Percentiles rank a stretch among this genome's conserved stretches.
Evolutionary conservation across 2,888 invertebrate species (phyloP).

Genomic region (Ornithoptera priamus): DNA sequence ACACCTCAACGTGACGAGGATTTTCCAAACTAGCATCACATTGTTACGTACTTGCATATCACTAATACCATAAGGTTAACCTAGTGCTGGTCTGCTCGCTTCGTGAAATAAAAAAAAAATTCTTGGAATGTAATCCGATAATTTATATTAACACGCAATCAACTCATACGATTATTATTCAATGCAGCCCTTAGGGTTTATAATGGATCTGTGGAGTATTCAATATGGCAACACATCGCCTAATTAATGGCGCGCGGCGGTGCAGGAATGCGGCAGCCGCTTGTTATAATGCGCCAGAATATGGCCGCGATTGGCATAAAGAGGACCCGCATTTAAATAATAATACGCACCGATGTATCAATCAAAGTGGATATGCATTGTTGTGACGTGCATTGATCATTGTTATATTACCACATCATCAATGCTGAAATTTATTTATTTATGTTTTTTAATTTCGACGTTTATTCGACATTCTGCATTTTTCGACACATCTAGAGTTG

Average conservation of each 20-base stretch:
- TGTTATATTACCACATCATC: background rate
- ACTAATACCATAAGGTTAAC: too few relatives aligned
- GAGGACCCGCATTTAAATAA: conserved; percentile 64
- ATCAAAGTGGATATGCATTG: conserved; percentile 42
- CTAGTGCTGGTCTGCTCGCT: too few relatives aligned
- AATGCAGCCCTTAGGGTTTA: conserved; percentile 21
- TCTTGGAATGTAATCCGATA: background rate
- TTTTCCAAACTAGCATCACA: too few relatives aligned
- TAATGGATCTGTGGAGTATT: conserved; percentile 36
- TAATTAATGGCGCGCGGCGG: conserved; percentile 55
- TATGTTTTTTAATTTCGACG: too few relatives aligned
- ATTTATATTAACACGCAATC: background rate
- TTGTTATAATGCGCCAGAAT: conserved; percentile 60
- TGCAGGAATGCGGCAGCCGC: conserved; percentile 73
- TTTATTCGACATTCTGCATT: too few relatives aligned
- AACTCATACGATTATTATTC: conserved; percentile 21
- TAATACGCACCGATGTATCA: conserved; percentile 57
- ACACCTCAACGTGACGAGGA: too few relatives aligned
- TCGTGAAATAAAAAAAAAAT: background rate
- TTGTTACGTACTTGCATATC: too few relatives aligned
- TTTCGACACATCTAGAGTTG: too few relatives aligned
- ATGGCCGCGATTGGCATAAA: conserved; percentile 61
- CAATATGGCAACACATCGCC: conserved; percentile 45
- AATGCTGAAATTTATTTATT: too few relatives aligned
- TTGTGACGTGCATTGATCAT: conserved; percentile 24